Base-by-base conservation (phyloP, 2,888 invertebrate genomes). In the Stomorhina lunata region DNA sequence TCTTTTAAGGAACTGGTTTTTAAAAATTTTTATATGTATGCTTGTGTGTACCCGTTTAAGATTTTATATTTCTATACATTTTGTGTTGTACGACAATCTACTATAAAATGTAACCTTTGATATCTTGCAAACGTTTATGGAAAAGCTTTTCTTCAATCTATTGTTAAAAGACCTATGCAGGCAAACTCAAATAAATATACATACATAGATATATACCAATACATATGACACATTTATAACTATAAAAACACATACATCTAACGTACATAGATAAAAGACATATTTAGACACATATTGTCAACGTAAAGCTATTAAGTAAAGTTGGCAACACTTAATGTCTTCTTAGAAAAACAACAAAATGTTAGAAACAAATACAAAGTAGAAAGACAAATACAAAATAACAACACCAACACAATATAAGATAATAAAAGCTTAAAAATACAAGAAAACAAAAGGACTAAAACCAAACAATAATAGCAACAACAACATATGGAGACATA, bases 311-410 rank as follows among this genome's bases (percentile, higher is more conserved):
- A 87, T 89, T 88, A 88, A 89, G 88, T 88, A 88, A 88, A 89
- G 88, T 89, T 89, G 89, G 89, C 89, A 88, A 88, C 89, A 89
- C 89, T 89, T 88, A 87, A 88, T 87, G 88, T 87, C 71, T 61
- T 72, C 72, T 61, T 53, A 27, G 43, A 45, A 50, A 57, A 34
- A 87, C 86, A 83, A 73, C 37, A 79, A 86, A 48, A 48, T 1
- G 20, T n/a, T 84, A 86, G 84, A 85, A 85, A 87, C 84, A 86
- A 85, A 68, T 12, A 68, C 40, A 63, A 68, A 34, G 22, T 25
- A 71, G 5, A 22, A 53, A 81, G 37, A 48, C 50, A 59, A 76
- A 72, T 43, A 59, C 43, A 40, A 85, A 85, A 83, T 43, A 71
- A 84, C 85, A 80, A 72, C 72, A 75, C n/a, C 84, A 81, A 83